Evolutionary conservation across 2,888 invertebrate genomes (phyloP).

Genomic region (Pterostichus niger): DNA sequence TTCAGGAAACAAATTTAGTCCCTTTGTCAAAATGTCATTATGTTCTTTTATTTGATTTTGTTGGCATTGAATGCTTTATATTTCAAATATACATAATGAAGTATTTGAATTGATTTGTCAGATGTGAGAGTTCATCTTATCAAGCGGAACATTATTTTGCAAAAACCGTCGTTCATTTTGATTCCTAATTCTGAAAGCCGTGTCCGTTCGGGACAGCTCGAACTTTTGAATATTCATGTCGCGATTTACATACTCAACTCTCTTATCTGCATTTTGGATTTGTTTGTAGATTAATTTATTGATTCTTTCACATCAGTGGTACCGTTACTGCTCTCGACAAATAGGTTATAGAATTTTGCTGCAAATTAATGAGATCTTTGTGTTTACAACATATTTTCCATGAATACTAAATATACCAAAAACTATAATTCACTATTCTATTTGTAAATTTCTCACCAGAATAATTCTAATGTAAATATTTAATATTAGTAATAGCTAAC

Average conservation of each 20-base stretch:
- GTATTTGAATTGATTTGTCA: conserved; percentile 16
- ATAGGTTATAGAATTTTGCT: conserved; percentile 44
- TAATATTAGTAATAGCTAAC: no score
- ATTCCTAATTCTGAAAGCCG: conserved; percentile 61
- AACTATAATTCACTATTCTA: neutral
- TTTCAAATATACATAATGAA: conserved; percentile 19
- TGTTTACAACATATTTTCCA: conserved; percentile 1
- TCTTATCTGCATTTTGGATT: conserved; percentile 67
- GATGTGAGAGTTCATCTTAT: conserved; percentile 49
- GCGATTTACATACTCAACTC: conserved; percentile 62
- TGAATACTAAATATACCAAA: neutral
- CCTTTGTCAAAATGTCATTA: no score
- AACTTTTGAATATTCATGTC: conserved; percentile 64
- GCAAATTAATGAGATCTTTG: conserved; percentile 44
- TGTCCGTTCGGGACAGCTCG: conserved; percentile 28
- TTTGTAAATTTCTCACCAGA: no score
- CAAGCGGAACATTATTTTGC: conserved; percentile 58
- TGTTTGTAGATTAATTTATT: conserved; percentile 64
- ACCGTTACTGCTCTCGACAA: conserved; percentile 46
- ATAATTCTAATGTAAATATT: no score
- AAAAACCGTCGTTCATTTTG: conserved; percentile 58
- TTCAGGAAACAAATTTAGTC: no score
- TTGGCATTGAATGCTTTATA: neutral
- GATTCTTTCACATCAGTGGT: conserved; percentile 56
- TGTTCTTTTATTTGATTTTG: no score